Evolutionary conservation across 2,888 invertebrate genomes (phyloP), one percentile per base, ranked within the genome.

Genomic region (Epinotia demarniana): DNA sequence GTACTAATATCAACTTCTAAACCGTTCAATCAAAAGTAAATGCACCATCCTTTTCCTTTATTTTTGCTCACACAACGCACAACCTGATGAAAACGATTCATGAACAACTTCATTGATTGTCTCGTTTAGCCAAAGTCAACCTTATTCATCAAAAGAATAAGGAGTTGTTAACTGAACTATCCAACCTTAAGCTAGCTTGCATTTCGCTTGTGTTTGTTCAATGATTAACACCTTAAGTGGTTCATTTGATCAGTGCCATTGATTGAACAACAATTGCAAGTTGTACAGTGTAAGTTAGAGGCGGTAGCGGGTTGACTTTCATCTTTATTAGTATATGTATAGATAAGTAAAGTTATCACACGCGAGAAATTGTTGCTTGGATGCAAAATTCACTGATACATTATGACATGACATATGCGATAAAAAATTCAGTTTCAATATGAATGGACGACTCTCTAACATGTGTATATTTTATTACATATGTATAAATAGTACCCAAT

Each of bases 221-320:
- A 86, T 88, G 84, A 89, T 89, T 88, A 89, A 89, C 88, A 86
- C 88, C 84, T 79, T 71, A 86, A 87, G 83, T 85, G 82, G 84
- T 85, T 81, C 86, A 84, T 83, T 87, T 85, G 89, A 89, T 89
- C 87, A 79, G 78, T 83, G 79, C 80, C 79, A 78, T 77, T 80
- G 85, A 86, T 85, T 81, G 79, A 80, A 77, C 76, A 68, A 78
- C 76, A 79, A 81, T 81, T 76, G 78, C 76, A 72, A 70, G 27
- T 66, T 73, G 78, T 57, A 43, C 18, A n/a, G 61, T 63, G 0
- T 53, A 71, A 75, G 66, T 4, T 9, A 72, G 11, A 75, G 23
- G 72, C 66, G 63, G 46, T 57, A 72, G 75, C 75, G 75, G 23
- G 13, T 67, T 13, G 3, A 64, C 19, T 46, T 18, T 11, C 19